Evolutionary conservation across 2,113 vertebrate species (phyloP), one percentile per base, ranked within the genome.

Genomic region (Brachyhypopomus occidentalis): DNA sequence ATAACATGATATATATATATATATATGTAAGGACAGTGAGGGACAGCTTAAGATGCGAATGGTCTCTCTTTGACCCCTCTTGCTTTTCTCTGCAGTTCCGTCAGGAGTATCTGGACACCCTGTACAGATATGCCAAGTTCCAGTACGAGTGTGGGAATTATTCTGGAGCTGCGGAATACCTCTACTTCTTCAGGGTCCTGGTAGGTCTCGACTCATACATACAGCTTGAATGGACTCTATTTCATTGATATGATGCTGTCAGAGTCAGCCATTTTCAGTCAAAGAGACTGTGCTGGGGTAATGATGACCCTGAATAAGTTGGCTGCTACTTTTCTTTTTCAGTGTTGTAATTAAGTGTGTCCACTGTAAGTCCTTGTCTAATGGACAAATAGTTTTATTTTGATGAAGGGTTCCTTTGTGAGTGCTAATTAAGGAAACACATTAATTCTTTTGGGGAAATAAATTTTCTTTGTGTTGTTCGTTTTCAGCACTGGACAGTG

Each of bases 61-160:
- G 11, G 45, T 52, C 45, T 14, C n/a, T 56, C 34, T 66, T 55
- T 75, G 62, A 58, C 22, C 22, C 34, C 34, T 22, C 19, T 20
- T 9, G 0, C 5, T 79, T 82, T 69, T 11, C n/a, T 25, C 72
- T 83, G 52, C 90, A 99, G 97, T 99, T 99, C 90, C 96, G 96
- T 79, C 97, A 98, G 83, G 97, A 99, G 87, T 98, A 99, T 89
- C 91, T 99, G 91, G 97, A 99, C 88, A 99, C 97, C 0, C 94
- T 99, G 72, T 99, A 98, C 90, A 93, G 95, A 81, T 98, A 99
- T 34, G 97, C 97, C 86, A 99, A 99, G 92, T 99, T 99, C 93
- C 98, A 99, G 62, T 99, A 98, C 5, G 97, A 99, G 90, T 98
- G 97, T 90, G 98, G 97, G 20, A 99, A 99, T 91, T 99, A 99